Evolutionary conservation across 2,888 invertebrate genomes (phyloP).

Genomic region (Sinohyriopsis cumingii): DNA sequence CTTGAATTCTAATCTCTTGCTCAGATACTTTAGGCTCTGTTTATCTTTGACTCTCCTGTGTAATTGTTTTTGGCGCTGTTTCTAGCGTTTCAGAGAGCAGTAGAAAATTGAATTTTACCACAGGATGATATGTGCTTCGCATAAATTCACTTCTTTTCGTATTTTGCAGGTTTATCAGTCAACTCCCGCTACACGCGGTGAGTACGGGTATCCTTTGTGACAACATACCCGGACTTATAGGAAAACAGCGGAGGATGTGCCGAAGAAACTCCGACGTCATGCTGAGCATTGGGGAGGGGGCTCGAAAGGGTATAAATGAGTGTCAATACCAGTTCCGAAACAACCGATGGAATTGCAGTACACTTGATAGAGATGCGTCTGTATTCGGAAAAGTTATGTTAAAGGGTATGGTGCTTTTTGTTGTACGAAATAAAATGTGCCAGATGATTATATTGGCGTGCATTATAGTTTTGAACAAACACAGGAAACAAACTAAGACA

Average conservation of each 20-base stretch:
- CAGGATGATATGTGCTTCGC: too few relatives aligned
- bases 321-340: slow-evolving; percentile 71
- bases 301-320: slow-evolving; percentile 68
- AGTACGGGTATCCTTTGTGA: slow-evolving; percentile 70
- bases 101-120: too few relatives aligned
- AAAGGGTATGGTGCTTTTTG: slow-evolving; percentile 62
- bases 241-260: slow-evolving; percentile 70
- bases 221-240: slow-evolving; percentile 71
- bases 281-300: slow-evolving; percentile 69
- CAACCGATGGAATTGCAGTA: slow-evolving; percentile 71
- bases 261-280: slow-evolving; percentile 69
- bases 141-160: background rate
- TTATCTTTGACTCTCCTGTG: too few relatives aligned
- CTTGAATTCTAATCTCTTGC: too few relatives aligned
- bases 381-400: slow-evolving; percentile 72
- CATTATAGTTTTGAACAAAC: too few relatives aligned
- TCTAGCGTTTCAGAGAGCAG: too few relatives aligned
- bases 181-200: slow-evolving; percentile 67
- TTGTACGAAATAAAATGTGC: background rate
- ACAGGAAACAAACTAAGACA: too few relatives aligned
- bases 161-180: slow-evolving; percentile 68
- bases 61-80: too few relatives aligned
- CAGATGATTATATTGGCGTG: too few relatives aligned
- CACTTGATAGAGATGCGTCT: slow-evolving; percentile 67
- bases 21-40: too few relatives aligned